phyloP scores from a whole-genome alignment of 2,113 vertebrate species.

The Promerops cafer region DNA sequence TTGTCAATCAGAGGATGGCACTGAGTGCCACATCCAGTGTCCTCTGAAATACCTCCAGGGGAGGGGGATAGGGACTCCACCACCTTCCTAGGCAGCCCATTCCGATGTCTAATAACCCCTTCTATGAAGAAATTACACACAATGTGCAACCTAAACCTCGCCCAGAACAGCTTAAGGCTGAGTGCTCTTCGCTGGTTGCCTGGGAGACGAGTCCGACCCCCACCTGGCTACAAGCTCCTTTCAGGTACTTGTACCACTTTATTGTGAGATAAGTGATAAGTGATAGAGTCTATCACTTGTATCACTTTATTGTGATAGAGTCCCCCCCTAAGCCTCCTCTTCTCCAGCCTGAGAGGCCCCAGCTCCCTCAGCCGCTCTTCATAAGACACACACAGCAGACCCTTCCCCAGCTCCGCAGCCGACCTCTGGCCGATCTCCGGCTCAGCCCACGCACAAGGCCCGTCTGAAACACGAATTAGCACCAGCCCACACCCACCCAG shows the following conservation, averaged over 20 bases:
- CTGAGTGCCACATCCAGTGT: rapidly evolving
- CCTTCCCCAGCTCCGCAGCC: neutral
- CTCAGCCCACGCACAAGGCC: neutral
- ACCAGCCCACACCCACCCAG: neutral
- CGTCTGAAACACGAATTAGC: rapidly evolving
- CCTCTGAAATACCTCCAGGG: neutral
- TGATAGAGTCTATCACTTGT: no score
- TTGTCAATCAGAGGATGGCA: neutral
- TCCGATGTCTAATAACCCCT: rapidly evolving
- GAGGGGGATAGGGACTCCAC: neutral
- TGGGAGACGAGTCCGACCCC: neutral
- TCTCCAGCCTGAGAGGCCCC: neutral
- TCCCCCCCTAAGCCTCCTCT: neutral
- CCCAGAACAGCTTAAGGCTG: rapidly evolving
- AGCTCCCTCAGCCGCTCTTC: neutral
- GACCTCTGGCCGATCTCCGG: rapidly evolving
- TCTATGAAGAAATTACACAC: neutral
- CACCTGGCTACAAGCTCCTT: rapidly evolving
- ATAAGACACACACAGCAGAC: neutral
- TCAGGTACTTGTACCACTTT: no score
- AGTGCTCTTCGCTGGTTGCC: neutral
- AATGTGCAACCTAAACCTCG: neutral
- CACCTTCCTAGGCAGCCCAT: neutral
- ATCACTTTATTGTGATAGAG: no score
- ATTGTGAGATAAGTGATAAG: no score